Evolutionary conservation across 2,888 invertebrate genomes (phyloP).

Genomic region (Strigamia transsilvanica): DNA sequence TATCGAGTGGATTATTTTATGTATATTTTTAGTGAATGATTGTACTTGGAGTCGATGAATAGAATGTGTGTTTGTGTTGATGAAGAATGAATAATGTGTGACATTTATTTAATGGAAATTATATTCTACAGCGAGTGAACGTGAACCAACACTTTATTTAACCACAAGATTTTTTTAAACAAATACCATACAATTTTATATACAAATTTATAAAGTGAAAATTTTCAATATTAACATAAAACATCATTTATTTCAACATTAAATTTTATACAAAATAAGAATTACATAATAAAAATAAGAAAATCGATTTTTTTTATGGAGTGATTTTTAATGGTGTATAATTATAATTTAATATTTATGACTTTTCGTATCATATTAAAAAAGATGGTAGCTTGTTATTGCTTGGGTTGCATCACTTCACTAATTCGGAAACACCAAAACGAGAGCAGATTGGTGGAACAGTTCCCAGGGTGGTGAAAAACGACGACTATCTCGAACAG

Average conservation of each 20-base stretch:
- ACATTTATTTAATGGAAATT: slow-evolving; percentile 21
- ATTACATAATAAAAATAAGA: slow-evolving; percentile 16
- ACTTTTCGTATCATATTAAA: too few species aligned
- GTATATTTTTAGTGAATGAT: slow-evolving; percentile 49
- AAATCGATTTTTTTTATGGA: neutral
- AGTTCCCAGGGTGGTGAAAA: too few species aligned
- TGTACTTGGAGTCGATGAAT: slow-evolving; percentile 43
- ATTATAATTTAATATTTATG: too few species aligned
- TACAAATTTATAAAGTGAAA: slow-evolving; percentile 14
- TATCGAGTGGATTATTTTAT: slow-evolving; percentile 42
- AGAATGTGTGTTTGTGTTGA: slow-evolving; percentile 48
- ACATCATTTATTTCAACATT: slow-evolving; percentile 3
- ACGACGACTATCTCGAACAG: too few species aligned
- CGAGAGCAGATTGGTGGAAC: too few species aligned
- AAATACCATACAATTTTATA: neutral
- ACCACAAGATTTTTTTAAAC: neutral
- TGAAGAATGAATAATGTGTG: slow-evolving; percentile 49
- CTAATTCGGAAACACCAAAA: too few species aligned
- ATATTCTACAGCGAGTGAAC: neutral
- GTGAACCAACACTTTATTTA: slow-evolving; percentile 3
- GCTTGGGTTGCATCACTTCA: too few species aligned
- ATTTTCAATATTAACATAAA: neutral
- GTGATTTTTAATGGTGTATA: neutral
- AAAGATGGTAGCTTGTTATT: too few species aligned
- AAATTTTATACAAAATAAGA: slow-evolving; percentile 4